Evolutionary conservation across 2,113 vertebrate genomes (phyloP).

Genomic region (Xenopus borealis): DNA sequence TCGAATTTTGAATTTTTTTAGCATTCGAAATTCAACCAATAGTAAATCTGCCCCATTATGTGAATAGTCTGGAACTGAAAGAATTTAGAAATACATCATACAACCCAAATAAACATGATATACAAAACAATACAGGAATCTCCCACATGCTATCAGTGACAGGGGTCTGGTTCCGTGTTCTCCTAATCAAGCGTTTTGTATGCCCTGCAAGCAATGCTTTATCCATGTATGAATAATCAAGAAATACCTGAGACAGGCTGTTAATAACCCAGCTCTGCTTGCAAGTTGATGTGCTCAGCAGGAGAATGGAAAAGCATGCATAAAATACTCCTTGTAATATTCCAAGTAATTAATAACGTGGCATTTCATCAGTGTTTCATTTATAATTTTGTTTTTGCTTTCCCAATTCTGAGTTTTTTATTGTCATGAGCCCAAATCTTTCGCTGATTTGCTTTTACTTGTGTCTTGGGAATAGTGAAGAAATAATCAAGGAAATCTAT

Average conservation of each 20-base stretch:
- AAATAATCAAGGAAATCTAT: neutral
- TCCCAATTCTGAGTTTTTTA: neutral
- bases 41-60: too few relatives aligned
- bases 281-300: constrained; percentile 18
- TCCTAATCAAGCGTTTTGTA: neutral
- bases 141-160: too few relatives aligned
- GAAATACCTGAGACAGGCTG: neutral
- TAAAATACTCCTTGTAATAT: constrained; percentile 23
- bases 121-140: too few relatives aligned
- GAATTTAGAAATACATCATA: too few relatives aligned
- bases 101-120: too few relatives aligned
- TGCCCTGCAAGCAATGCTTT: neutral
- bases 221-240: constrained; percentile 16
- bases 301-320: constrained; percentile 16
- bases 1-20: too few relatives aligned
- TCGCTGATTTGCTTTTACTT: neutral
- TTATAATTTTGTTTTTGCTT: constrained; percentile 2
- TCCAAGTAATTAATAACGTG: constrained; percentile 31
- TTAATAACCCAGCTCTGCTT: constrained; percentile 14
- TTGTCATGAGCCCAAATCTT: too few relatives aligned
- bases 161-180: too few relatives aligned
- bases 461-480: neutral
- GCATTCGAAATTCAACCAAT: too few relatives aligned
- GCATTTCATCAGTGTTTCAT: constrained; percentile 22
- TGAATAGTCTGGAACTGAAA: too few relatives aligned